Percentiles rank a stretch among this genome's conserved stretches.
phyloP scores from a whole-genome alignment of 1,140 invertebrate genomes.

The Hirudo medicinalis region DNA sequence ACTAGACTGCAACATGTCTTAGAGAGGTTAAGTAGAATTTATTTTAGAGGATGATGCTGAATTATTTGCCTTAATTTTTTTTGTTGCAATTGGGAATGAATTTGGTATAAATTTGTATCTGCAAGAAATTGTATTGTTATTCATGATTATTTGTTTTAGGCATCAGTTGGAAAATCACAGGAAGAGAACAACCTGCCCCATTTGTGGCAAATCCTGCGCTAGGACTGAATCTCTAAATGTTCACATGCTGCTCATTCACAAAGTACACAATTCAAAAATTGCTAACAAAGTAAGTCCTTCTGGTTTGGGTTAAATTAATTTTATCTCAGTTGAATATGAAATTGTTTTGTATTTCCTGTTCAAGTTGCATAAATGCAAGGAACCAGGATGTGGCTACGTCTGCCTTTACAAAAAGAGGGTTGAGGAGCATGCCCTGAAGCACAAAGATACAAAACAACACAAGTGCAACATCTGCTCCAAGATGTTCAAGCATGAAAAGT shows the following conservation, averaged over 20 bases:
- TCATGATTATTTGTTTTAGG: background rate
- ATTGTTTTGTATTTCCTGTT: background rate
- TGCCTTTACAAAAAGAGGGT: slow-evolving; percentile 21
- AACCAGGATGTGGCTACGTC: slow-evolving; percentile 26
- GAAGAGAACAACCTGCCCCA: slow-evolving; percentile 18
- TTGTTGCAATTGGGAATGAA: too few species aligned
- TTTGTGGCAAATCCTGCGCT: slow-evolving; percentile 23
- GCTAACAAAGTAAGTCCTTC: slow-evolving; percentile 18
- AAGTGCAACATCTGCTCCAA: slow-evolving; percentile 26
- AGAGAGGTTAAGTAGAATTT: too few species aligned
- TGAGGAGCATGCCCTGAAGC: slow-evolving; percentile 25
- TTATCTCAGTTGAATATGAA: background rate
- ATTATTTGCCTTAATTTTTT: too few species aligned
- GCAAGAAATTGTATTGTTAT: too few species aligned
- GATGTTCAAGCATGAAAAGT: slow-evolving; percentile 27
- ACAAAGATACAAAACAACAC: slow-evolving; percentile 25
- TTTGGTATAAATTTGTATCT: too few species aligned
- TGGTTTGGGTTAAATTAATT: background rate
- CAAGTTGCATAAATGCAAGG: slow-evolving; percentile 25
- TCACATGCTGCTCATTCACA: slow-evolving; percentile 25
- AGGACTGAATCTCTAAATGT: slow-evolving; percentile 21
- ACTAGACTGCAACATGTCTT: too few species aligned
- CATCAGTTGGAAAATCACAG: slow-evolving; percentile 16
- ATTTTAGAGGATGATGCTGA: too few species aligned
- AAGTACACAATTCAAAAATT: slow-evolving; percentile 20